Percentiles rank a stretch among this genome's conserved stretches.
These are phyloP conservation scores for Himalopsyche phryganea DNA, from an alignment of 1,140 invertebrate species.

Conservation along the genomic window DNA sequence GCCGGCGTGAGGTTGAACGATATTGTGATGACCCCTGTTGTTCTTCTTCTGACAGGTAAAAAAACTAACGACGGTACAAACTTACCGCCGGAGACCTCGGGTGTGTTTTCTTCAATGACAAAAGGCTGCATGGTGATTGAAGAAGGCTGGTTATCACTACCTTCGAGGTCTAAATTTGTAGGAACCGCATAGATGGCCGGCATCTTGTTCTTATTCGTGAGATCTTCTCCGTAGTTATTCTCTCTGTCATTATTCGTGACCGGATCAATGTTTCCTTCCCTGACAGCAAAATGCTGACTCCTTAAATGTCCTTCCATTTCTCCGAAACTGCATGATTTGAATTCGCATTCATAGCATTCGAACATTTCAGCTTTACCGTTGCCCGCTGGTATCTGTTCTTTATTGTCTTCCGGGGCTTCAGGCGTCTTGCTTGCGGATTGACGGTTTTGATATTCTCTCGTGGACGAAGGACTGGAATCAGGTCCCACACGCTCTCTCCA, in stretches of 20 bases:
- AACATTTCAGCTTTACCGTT: constrained; percentile 37
- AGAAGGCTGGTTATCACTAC: constrained; percentile 40
- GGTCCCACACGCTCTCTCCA: constrained; percentile 26
- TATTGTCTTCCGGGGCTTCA: constrained; percentile 38
- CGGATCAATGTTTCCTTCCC: constrained; percentile 39
- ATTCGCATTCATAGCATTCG: constrained; percentile 67
- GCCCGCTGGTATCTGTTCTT: constrained; percentile 37
- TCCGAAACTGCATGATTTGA: constrained; percentile 59
- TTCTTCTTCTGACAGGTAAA: constrained; percentile 81
- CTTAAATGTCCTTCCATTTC: constrained; percentile 65
- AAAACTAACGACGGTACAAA: constrained; percentile 88
- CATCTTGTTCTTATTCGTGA: constrained; percentile 55
- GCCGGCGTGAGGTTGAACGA: constrained; percentile 90
- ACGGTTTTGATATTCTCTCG: constrained; percentile 27
- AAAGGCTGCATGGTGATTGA: constrained; percentile 81
- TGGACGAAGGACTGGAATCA: constrained; percentile 21
- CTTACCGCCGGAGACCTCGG: constrained; percentile 48
- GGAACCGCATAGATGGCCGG: constrained; percentile 60
- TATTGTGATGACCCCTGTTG: constrained; percentile 75
- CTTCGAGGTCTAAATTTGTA: constrained; percentile 41
- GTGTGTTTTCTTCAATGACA: constrained; percentile 63
- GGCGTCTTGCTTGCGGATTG: constrained; percentile 24
- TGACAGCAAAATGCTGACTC: constrained; percentile 52
- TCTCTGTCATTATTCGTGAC: constrained; percentile 45
- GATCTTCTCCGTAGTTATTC: constrained; percentile 49